A percentile compares a stretch with the other conserved stretches of the same genome.
These are phyloP conservation scores for Parazoanthus atlanticus DNA, from an alignment of 92 coral and sea anemone species.

Conservation along the genomic window DNA sequence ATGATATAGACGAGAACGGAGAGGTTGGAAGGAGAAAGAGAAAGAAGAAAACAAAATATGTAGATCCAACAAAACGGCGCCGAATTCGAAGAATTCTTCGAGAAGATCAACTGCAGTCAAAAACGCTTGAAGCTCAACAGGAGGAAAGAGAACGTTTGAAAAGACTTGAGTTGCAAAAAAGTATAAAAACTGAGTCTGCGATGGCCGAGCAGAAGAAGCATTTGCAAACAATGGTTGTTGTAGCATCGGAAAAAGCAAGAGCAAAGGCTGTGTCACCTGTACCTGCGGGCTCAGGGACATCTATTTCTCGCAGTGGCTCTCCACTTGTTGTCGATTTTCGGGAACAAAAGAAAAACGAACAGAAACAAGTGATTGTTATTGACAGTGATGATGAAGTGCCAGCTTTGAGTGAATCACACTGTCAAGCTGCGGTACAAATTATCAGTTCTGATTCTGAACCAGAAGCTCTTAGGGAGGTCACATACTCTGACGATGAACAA, in stretches of 20 bases:
- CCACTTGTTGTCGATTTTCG: slow-evolving; percentile 82
- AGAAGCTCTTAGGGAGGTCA: slow-evolving; percentile 22
- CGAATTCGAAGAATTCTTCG: slow-evolving; percentile 83
- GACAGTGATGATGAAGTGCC: slow-evolving; percentile 88
- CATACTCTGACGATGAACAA: slow-evolving; percentile 43
- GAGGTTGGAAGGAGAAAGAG: slow-evolving; percentile 17
- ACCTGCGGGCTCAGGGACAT: slow-evolving; percentile 17
- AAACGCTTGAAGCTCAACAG: slow-evolving; percentile 86
- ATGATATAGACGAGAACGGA: slow-evolving; percentile 50
- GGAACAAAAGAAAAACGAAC: slow-evolving; percentile 54
- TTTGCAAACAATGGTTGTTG: slow-evolving; percentile 2
- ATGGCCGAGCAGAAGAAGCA: slow-evolving; percentile 12
- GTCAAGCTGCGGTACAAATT: slow-evolving; percentile 32
- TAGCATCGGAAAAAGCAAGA: neutral
- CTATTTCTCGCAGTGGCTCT: slow-evolving; percentile 6
- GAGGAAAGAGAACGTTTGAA: slow-evolving; percentile 89
- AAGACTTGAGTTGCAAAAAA: slow-evolving; percentile 90
- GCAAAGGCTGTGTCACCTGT: slow-evolving; percentile 30
- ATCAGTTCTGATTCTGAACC: slow-evolving; percentile 67
- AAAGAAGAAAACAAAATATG: slow-evolving; percentile 63
- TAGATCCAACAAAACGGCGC: slow-evolving; percentile 78
- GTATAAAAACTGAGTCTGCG: slow-evolving; percentile 56
- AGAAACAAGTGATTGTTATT: slow-evolving; percentile 73
- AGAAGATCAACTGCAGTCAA: slow-evolving; percentile 73
- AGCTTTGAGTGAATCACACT: neutral